Evolutionary conservation across 2,888 invertebrate genomes (phyloP).

Genomic region (Periphyllus acericola): DNA sequence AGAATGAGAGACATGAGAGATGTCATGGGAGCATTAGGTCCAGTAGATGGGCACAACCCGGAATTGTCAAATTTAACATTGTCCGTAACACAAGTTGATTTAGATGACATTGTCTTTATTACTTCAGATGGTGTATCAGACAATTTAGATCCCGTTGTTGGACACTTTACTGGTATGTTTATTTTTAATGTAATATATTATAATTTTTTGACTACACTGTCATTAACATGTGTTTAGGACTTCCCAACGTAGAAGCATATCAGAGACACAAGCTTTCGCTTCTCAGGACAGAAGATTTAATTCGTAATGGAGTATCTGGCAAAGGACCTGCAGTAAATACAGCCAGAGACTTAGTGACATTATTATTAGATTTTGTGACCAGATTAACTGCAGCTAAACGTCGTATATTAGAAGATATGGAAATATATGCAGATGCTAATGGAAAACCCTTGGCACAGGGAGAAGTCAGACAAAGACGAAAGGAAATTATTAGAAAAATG

Average conservation of each 20-base stretch:
- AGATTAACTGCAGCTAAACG: constrained; percentile 83
- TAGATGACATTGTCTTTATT: constrained; percentile 85
- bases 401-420: constrained; percentile 82
- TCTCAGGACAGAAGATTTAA: constrained; percentile 79
- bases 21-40: constrained; percentile 87
- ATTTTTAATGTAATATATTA: not conserved
- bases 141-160: constrained; percentile 91
- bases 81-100: constrained; percentile 81
- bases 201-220: not conserved
- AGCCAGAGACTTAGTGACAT: constrained; percentile 76
- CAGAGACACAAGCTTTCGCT: constrained; percentile 81
- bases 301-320: constrained; percentile 76
- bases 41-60: constrained; percentile 85
- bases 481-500: constrained; percentile 76
- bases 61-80: constrained; percentile 88
- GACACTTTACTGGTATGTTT: constrained; percentile 78
- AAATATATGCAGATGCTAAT: constrained; percentile 74
- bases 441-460: constrained; percentile 71
- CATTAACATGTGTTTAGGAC: constrained; percentile 65
- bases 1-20: constrained; percentile 88
- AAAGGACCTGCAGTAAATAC: constrained; percentile 73
- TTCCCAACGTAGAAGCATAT: constrained; percentile 78
- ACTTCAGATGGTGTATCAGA: constrained; percentile 92
- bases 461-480: constrained; percentile 76
- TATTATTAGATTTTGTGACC: constrained; percentile 79